These are phyloP conservation scores for Calliopum simillimum DNA, from an alignment of 2,888 invertebrate genomes.

Conservation along the genomic window DNA sequence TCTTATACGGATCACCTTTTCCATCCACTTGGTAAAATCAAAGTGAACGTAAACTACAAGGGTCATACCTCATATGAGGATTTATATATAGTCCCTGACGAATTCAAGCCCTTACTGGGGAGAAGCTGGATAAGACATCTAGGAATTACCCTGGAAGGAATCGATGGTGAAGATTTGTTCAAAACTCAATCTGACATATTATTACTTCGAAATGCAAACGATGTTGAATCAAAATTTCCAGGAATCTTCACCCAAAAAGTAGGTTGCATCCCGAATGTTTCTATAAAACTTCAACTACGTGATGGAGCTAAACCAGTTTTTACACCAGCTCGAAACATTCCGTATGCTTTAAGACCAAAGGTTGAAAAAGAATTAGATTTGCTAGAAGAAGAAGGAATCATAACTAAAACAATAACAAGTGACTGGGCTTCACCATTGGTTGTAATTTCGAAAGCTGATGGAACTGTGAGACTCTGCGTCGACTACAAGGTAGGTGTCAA, in stretches of 20 bases:
- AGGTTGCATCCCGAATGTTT: slow-evolving; percentile 35
- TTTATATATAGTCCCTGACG: slow-evolving; percentile 36
- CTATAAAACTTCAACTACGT: slow-evolving; percentile 34
- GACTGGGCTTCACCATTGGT: slow-evolving; percentile 32
- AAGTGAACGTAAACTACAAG: slow-evolving; percentile 35
- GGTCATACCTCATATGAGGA: slow-evolving; percentile 29
- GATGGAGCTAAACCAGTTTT: slow-evolving; percentile 35
- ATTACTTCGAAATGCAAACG: slow-evolving; percentile 24
- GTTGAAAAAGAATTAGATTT: slow-evolving; percentile 36
- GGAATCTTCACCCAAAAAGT: slow-evolving; percentile 35
- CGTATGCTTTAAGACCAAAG: slow-evolving; percentile 34
- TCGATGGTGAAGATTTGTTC: slow-evolving; percentile 5
- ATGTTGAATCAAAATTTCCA: slow-evolving; percentile 28
- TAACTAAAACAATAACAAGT: slow-evolving; percentile 31
- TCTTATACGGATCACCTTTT: slow-evolving; percentile 35
- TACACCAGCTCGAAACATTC: slow-evolving; percentile 38
- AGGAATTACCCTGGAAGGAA: slow-evolving; percentile 31
- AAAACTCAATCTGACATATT: slow-evolving; percentile 10
- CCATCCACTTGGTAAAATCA: slow-evolving; percentile 36
- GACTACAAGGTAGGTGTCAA: slow-evolving; percentile 42
- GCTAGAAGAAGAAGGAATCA: slow-evolving; percentile 36
- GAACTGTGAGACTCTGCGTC: slow-evolving; percentile 37
- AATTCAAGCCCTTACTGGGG: slow-evolving; percentile 36
- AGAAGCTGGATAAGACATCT: slow-evolving; percentile 37
- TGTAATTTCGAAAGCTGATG: slow-evolving; percentile 36